Evolutionary conservation across 2,113 vertebrate genomes (phyloP), one percentile per base, ranked within the genome.

Genomic region (Oophaga pumilio): DNA sequence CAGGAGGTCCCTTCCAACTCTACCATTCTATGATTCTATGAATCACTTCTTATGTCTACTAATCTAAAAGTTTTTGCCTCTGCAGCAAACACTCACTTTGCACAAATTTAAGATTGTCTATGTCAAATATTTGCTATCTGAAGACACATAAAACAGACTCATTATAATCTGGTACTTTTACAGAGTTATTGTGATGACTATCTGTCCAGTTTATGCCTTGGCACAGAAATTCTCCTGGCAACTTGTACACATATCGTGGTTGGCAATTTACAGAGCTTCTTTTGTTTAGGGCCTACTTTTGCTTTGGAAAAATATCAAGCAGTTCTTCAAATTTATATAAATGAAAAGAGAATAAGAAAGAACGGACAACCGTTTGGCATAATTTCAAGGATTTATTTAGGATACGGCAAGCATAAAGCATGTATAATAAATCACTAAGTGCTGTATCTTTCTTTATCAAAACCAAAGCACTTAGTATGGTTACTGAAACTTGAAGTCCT

Each of bases 241-340:
- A 57, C 73, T n/a, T 17, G 12, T 62, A 50, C 20, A 52, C 57
- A 56, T 64, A 76, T 85, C 71, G 53, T 85, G 84, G 73, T 22
- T 85, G 84, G 84, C 71, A 85, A 43, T 62, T 76, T 62, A 76
- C 73, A 85, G 28, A 33, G 73, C 26, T 85, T 76, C 84, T 64
- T 49, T 85, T 85, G 84, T 85, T 76, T n/a, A 12, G 57, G 57
- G 10, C 56, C 33, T 43, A 13, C 20, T 73, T 74, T 64, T 85
- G 52, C 11, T 22, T 60, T 85, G 73, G 56, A 76, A 85, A 62
- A 9, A 64, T 33, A 26, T 28, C 84, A 50, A 76, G 26, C 18
- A 76, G 68, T 84, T 80, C 24, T 80, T 80, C 57, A 60, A 56
- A 69, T 73, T 84, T 57, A 76, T 85, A 74, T 64, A 85, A 73